phyloP scores from a whole-genome alignment of 92 coral and sea anemone genomes.

The Bergia puertoricense region DNA sequence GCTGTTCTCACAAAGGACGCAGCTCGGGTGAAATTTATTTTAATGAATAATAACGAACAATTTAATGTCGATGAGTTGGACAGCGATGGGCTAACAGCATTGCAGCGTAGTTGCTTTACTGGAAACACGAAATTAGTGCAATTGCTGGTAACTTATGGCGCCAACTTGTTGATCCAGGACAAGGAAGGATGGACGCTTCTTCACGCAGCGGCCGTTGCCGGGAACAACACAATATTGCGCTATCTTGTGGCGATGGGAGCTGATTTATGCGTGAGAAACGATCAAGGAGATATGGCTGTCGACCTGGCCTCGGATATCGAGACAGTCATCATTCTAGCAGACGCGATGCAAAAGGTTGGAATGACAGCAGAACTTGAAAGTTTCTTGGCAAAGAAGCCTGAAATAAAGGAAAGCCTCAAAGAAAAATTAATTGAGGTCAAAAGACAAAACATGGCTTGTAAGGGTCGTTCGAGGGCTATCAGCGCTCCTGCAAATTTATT shows the following conservation, averaged over 20 bases:
- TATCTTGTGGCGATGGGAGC: conserved; percentile 88
- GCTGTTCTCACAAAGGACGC: conserved; percentile 85
- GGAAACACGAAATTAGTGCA: conserved; percentile 88
- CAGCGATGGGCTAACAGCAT: conserved; percentile 94
- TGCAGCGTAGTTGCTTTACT: conserved; percentile 88
- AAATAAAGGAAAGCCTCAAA: conserved; percentile 66
- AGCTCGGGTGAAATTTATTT: conserved; percentile 64
- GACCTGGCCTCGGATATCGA: conserved; percentile 86
- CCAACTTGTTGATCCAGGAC: conserved; percentile 87
- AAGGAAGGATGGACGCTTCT: conserved; percentile 98
- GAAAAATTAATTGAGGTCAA: conserved; percentile 59
- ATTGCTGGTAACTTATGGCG: conserved; percentile 81
- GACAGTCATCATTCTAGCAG: conserved; percentile 72
- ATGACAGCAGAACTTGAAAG: conserved; percentile 53
- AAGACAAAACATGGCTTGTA: not conserved
- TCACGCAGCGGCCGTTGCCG: conserved; percentile 96
- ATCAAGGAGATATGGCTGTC: conserved; percentile 83
- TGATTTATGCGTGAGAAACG: conserved; percentile 76
- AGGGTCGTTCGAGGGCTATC: conserved; percentile 47
- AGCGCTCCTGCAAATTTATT: conserved; percentile 34
- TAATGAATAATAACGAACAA: conserved; percentile 77
- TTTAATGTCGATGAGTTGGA: conserved; percentile 94
- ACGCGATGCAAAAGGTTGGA: conserved; percentile 82
- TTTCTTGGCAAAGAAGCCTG: conserved; percentile 75
- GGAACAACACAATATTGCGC: conserved; percentile 80